Conservation (phyloP, 2,888 invertebrate species). For the Steinernema carpocapsae region DNA sequence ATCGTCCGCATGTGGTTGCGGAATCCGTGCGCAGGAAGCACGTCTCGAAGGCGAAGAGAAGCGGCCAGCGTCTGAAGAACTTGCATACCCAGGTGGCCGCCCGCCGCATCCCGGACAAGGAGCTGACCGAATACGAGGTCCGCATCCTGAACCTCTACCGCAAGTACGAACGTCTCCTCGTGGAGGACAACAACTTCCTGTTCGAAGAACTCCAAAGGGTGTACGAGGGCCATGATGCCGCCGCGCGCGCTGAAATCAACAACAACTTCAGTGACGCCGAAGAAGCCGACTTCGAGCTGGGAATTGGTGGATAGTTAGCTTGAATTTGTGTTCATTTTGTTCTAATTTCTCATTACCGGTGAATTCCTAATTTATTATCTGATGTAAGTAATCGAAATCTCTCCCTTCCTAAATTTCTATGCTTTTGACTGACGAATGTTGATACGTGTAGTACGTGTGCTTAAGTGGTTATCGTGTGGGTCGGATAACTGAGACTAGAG, state of each 20-base stretch:
- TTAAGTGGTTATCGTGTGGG: too few species aligned
- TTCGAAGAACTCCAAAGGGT: neutral
- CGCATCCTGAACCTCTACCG: slow-evolving; percentile 5
- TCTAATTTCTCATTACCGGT: too few species aligned
- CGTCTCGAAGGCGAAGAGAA: neutral
- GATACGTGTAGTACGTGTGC: too few species aligned
- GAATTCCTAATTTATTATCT: too few species aligned
- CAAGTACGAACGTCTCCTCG: slow-evolving; percentile 3
- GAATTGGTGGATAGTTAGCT: neutral
- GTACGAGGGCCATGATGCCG: too few species aligned
- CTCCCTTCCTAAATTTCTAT: too few species aligned
- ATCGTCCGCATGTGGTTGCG: neutral
- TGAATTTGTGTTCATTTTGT: neutral
- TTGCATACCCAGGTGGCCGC: neutral
- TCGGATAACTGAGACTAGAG: too few species aligned
- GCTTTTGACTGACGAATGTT: too few species aligned
- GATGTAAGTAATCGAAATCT: too few species aligned
- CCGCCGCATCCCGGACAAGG: neutral
- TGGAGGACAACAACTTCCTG: neutral
- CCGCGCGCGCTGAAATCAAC: too few species aligned
- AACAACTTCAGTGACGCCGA: neutral
- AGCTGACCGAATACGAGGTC: neutral
- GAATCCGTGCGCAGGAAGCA: too few species aligned
- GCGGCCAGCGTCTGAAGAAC: neutral
- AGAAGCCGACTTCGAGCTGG: slow-evolving; percentile 3